Conservation (phyloP, 2,113 vertebrate species). For the Pan paniscus region DNA sequence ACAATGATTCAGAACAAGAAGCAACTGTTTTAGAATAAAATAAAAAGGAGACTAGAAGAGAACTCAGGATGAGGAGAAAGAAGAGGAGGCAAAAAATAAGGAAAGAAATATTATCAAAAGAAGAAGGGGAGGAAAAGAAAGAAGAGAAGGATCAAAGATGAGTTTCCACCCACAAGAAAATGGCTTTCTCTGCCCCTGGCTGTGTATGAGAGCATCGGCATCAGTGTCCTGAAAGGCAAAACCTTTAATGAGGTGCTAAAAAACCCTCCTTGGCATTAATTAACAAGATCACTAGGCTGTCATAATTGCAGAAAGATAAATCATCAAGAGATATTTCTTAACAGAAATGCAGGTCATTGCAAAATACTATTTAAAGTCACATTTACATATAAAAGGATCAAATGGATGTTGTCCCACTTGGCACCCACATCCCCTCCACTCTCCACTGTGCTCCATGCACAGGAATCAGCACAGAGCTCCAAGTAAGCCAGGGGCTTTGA, state of each 20-base stretch:
- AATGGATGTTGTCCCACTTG: slow-evolving; percentile 55
- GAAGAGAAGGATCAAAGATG: not conserved
- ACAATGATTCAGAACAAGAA: not conserved
- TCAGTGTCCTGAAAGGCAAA: slow-evolving; percentile 68
- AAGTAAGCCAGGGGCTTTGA: not conserved
- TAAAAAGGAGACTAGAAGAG: not conserved
- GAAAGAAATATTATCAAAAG: not conserved
- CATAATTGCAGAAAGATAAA: slow-evolving; percentile 75
- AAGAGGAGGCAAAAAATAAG: not conserved
- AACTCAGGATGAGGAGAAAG: not conserved
- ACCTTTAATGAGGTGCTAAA: slow-evolving; percentile 69
- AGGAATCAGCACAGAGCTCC: not conserved
- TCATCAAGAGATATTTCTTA: slow-evolving; percentile 74
- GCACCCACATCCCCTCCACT: not conserved
- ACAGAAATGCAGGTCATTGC: slow-evolving; percentile 77
- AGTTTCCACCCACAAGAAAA: slow-evolving; percentile 18
- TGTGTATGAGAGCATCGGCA: not conserved
- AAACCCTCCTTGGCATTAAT: slow-evolving; percentile 76
- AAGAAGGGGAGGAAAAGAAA: not conserved
- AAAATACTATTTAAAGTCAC: slow-evolving; percentile 76
- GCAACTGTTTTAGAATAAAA: not conserved
- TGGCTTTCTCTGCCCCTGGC: slow-evolving; percentile 49
- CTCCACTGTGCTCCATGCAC: not conserved
- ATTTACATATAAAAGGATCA: slow-evolving; percentile 79
- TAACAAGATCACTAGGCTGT: slow-evolving; percentile 76